These are phyloP conservation scores for Hoplias malabaricus DNA, from an alignment of 2,113 vertebrate genomes.

Conservation along the genomic window DNA sequence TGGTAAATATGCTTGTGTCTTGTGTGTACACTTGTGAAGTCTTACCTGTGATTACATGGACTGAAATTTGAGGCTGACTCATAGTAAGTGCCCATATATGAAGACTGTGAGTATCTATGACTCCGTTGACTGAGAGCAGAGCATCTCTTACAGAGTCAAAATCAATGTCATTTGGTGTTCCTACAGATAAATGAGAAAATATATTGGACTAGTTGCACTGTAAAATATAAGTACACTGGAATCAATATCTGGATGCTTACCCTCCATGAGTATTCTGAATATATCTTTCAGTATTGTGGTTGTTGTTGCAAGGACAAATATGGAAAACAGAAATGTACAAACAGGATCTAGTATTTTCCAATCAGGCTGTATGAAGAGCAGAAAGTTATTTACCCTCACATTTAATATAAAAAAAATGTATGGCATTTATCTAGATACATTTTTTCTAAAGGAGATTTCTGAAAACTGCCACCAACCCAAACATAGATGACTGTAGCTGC, in stretches of 20 bases:
- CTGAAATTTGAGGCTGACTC: constrained; percentile 77
- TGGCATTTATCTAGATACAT: too few relatives aligned
- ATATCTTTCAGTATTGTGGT: constrained; percentile 83
- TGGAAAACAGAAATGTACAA: constrained; percentile 91
- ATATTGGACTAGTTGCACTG: neutral
- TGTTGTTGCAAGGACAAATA: constrained; percentile 83
- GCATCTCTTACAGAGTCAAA: constrained; percentile 71
- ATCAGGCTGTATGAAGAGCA: constrained; percentile 75
- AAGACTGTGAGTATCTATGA: constrained; percentile 80
- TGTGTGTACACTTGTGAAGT: neutral
- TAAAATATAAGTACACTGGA: neutral
- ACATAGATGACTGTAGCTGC: constrained; percentile 83
- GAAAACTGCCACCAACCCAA: constrained; percentile 72
- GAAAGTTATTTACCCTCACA: neutral
- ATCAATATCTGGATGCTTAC: constrained; percentile 59
- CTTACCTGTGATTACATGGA: constrained; percentile 81
- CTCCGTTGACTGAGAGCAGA: constrained; percentile 78
- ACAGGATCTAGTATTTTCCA: constrained; percentile 87
- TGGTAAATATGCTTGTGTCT: too few relatives aligned
- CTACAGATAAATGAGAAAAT: constrained; percentile 59
- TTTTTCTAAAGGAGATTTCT: too few relatives aligned
- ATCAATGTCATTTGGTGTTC: constrained; percentile 74
- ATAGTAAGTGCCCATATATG: constrained; percentile 86
- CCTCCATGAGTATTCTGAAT: constrained; percentile 87
- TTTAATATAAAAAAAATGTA: too few relatives aligned